Base-by-base conservation (phyloP, 2,888 invertebrate species). In the Trichacis sp. region DNA sequence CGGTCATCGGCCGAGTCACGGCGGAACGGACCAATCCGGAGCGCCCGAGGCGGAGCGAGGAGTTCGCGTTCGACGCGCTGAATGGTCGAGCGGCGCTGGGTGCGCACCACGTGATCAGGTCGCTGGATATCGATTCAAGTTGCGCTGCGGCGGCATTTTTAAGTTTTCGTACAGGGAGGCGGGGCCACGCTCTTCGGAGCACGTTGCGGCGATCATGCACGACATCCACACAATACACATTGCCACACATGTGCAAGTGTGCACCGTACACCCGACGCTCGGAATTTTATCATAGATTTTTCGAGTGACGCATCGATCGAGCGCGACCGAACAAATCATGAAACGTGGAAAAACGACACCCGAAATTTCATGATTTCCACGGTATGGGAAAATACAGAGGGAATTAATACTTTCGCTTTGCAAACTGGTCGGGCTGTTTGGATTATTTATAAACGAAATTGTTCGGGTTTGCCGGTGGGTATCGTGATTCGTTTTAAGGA, bases 81-180 rank as follows among this genome's bases (percentile, higher is more conserved):
- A 85, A 86, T 87, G 87, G 87, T 66, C 68, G 72, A 63, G 66
- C 67, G 62, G 38, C 14, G 65, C 51, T 64, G 62, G 68, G 54
- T 43, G 45, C 51, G 46, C 24, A 46, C 72, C 79, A 79, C 90
- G 90, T 91, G 91, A 89, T 87, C 72, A 64, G 70, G 75, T 77
- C 81, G 82, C 80, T 87, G 88, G 88, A 88, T 91, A 91, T 91
- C 89, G 91, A 91, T 91, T 91, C 90, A 90, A 89, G 89, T 88
- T 76, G 88, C 88, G 88, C 88, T 87, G 89, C 90, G 91, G 91
- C 91, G 91, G 91, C 90, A 91, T 91, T 91, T 91, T 91, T 91
- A 91, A 91, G 88, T 91, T 90, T 85, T 84, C 83, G 77, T 70
- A 64, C 33, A 55, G 73, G 78, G 82, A 73, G 76, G 79, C 73